These are phyloP conservation scores for Euborellia annulipes DNA, from an alignment of 1,140 invertebrate species.

Conservation along the genomic window DNA sequence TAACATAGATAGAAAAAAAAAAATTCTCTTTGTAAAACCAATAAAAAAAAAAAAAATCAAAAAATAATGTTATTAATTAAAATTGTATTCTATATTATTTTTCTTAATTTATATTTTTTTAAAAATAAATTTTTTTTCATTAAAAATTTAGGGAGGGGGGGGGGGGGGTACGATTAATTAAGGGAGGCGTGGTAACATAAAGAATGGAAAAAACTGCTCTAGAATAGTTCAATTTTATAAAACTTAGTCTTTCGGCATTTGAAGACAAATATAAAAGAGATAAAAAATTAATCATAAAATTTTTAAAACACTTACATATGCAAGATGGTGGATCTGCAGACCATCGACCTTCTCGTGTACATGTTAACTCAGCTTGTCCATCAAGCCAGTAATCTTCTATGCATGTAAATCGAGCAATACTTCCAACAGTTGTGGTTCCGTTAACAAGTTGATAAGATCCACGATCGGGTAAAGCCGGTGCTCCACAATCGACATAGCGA, in stretches of 20 bases:
- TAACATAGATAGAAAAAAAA: too few relatives aligned
- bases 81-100: too few relatives aligned
- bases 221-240: conserved; percentile 4
- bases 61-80: too few relatives aligned
- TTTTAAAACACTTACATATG: conserved; percentile 43
- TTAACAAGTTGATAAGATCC: conserved; percentile 55
- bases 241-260: neutral
- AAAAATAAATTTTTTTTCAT: too few relatives aligned
- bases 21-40: too few relatives aligned
- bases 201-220: too few relatives aligned
- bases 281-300: conserved; percentile 9
- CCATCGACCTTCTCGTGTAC: conserved; percentile 73
- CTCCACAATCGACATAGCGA: conserved; percentile 75
- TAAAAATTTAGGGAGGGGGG: too few relatives aligned
- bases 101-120: too few relatives aligned
- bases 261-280: conserved; percentile 6
- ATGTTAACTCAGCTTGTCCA: conserved; percentile 45
- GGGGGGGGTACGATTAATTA: too few relatives aligned
- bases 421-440: conserved; percentile 61
- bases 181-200: too few relatives aligned
- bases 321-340: conserved; percentile 68
- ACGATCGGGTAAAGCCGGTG: conserved; percentile 57
- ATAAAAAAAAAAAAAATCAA: too few relatives aligned
- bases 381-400: conserved; percentile 67
- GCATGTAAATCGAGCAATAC: conserved; percentile 60